phyloP scores from a whole-genome alignment of 2,113 vertebrate species.

The Theristicus caerulescens region DNA sequence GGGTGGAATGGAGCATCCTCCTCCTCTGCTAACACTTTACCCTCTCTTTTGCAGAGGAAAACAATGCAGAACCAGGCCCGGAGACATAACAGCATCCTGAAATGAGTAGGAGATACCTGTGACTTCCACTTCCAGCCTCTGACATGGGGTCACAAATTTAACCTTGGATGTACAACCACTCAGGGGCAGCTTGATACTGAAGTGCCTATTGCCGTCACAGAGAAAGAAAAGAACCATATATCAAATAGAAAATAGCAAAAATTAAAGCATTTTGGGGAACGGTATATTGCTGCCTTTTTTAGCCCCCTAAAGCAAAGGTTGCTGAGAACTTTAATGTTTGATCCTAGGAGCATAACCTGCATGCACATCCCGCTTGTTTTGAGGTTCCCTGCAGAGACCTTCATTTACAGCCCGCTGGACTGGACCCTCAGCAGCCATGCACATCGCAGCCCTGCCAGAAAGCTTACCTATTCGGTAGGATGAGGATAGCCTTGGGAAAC shows the following conservation, averaged over 20 bases:
- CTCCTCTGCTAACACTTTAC: not conserved
- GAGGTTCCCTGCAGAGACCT: not conserved
- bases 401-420: no score
- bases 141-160: not conserved
- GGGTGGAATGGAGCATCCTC: not conserved
- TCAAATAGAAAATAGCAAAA: not conserved
- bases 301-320: not conserved
- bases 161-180: not conserved
- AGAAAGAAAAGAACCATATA: not conserved
- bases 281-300: not conserved
- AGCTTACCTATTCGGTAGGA: not conserved
- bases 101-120: not conserved
- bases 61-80: not conserved
- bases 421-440: not conserved
- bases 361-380: not conserved
- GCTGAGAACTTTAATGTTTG: not conserved
- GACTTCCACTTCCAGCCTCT: not conserved
- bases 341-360: not conserved
- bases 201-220: not conserved
- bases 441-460: not conserved
- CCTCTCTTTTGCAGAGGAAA: no score
- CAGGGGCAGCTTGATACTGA: not conserved
- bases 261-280: not conserved
- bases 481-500: not conserved
- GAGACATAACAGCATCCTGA: not conserved